Evolutionary conservation across 2,888 invertebrate species (phyloP), one percentile per base, ranked within the genome.

Genomic region (Polyommatus iphigenia): DNA sequence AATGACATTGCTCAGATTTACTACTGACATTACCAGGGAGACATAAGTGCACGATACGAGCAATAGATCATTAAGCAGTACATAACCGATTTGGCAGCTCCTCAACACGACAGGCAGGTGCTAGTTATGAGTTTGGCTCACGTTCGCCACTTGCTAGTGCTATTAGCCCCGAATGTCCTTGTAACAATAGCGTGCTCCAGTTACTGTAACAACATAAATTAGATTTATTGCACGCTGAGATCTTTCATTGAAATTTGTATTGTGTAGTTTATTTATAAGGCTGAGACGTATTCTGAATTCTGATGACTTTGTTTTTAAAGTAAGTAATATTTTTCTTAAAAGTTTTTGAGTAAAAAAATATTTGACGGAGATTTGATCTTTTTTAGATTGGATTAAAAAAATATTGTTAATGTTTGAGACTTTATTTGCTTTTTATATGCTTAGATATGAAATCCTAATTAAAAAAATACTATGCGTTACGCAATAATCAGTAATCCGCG

Each of bases 31-130:
- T 29, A 29, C 29, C 67, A 67, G 67, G 67, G 67, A 67, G 7
- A 32, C 67, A 67, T 67, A 32, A 67, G 67, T 67, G 15, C 67
- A 67, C 32, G 67, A 67, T 67, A 67, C 29, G 20, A 24, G 20
- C 41, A 73, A 73, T 73, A 73, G 73, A 73, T 73, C 73, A 46
- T 73, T 73, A 75, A 50, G 29, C 24, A 75, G 75, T 15, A 75
- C 75, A 75, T 75, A 75, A 54, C 75, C 75, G 24, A 75, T 75
- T 75, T 75, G 75, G 75, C 75, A 46, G 75, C 75, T 75, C 20
- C 29, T 75, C 75, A 54, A 75, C 50, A 75, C 24, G 75, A 75
- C 24, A 50, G 75, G 18, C 75, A 75, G 75, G 75, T 75, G 75
- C 75, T 29, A 75, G 75, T 75, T 75, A 75, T 75, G 75, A 29